Conservation (phyloP, 1,140 invertebrate species). For the Drosophila truncata region DNA sequence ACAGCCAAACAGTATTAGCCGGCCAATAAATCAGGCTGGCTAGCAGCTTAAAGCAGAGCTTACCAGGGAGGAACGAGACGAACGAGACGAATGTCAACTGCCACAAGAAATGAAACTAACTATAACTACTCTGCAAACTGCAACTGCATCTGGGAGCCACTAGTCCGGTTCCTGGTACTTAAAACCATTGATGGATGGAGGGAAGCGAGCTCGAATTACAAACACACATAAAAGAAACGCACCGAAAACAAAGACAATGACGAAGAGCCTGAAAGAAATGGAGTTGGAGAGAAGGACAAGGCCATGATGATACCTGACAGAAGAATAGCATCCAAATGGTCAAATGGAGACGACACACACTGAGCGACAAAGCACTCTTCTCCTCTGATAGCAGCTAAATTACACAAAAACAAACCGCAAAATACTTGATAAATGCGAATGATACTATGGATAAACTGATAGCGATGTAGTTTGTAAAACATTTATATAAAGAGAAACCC, state of each 20-base stretch:
- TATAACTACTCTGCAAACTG: not conserved
- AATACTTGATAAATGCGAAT: constrained; percentile 12
- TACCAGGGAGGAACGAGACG: not conserved
- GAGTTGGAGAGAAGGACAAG: not conserved
- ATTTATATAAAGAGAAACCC: constrained; percentile 52
- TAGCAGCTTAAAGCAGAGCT: constrained; percentile 37
- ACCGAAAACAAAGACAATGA: constrained; percentile 1
- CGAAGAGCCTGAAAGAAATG: no score
- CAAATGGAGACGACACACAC: not conserved
- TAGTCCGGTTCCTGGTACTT: constrained; percentile 29
- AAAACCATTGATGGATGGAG: constrained; percentile 21
- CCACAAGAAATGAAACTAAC: constrained; percentile 17
- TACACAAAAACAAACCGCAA: not conserved
- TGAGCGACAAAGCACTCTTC: constrained; percentile 21
- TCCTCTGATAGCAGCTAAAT: constrained; percentile 23
- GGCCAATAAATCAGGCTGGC: constrained; percentile 81
- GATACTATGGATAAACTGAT: constrained; percentile 34
- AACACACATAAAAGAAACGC: constrained; percentile 10
- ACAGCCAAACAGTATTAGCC: constrained; percentile 85
- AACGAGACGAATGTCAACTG: constrained; percentile 24
- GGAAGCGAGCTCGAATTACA: constrained; percentile 29
- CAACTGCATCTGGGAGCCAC: constrained; percentile 21
- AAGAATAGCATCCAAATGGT: not conserved
- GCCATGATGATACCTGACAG: not conserved
- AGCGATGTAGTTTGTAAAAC: constrained; percentile 62